These are phyloP conservation scores for Neoascia interrupta DNA, from an alignment of 2,888 invertebrate species.

Conservation along the genomic window DNA sequence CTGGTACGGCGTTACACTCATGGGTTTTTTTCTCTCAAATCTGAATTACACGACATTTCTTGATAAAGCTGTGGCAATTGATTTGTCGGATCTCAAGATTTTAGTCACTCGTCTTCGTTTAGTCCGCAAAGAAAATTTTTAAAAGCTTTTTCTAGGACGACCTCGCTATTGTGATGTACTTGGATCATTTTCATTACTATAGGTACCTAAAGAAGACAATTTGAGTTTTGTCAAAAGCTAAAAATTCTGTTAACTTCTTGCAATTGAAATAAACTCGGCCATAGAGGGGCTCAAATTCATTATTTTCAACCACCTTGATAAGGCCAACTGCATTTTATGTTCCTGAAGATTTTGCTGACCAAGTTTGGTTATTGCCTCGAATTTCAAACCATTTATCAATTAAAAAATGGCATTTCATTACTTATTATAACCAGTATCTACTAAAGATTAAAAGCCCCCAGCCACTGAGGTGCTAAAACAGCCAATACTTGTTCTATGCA, in stretches of 20 bases:
- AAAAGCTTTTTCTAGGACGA: constrained; percentile 8
- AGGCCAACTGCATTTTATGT: no score
- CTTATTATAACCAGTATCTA: constrained; percentile 1
- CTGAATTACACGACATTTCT: constrained; percentile 7
- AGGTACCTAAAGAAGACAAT: not conserved
- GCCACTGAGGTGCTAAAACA: no score
- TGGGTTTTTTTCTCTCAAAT: not conserved
- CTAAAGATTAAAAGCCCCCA: not conserved
- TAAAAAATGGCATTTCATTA: constrained; percentile 4
- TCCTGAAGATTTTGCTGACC: no score
- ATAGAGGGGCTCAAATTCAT: constrained; percentile 18
- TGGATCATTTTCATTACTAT: not conserved
- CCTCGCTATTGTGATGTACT: constrained; percentile 10
- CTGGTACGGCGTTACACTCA: not conserved
- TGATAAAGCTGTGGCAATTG: constrained; percentile 14
- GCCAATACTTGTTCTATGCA: not conserved
- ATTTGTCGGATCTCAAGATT: not conserved
- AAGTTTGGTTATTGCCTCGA: not conserved
- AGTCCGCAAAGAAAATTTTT: constrained; percentile 7
- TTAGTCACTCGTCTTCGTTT: constrained; percentile 18
- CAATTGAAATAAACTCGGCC: constrained; percentile 9
- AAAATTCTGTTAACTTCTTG: constrained; percentile 6
- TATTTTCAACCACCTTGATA: not conserved
- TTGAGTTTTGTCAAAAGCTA: constrained; percentile 3
- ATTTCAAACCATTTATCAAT: constrained; percentile 1